phyloP scores from a whole-genome alignment of 35 echinoderm and acorn worm genomes.

The Heliocidaris tuberculata region DNA sequence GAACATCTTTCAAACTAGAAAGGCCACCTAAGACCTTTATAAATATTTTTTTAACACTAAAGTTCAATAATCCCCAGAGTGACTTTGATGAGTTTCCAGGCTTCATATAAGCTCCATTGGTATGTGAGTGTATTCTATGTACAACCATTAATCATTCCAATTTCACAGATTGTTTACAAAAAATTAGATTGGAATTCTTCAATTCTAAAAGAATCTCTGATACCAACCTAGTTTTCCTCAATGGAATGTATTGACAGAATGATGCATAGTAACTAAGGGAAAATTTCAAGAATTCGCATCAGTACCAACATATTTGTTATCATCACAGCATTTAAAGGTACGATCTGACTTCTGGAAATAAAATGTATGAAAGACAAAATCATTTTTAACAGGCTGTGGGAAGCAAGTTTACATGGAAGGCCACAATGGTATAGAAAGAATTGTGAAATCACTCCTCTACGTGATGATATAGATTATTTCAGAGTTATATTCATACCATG shows the following conservation, averaged over 20 bases:
- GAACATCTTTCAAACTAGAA: no score
- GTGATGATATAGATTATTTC: no score
- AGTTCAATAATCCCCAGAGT: not conserved
- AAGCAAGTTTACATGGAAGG: not conserved
- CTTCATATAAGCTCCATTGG: not conserved
- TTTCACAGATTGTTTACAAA: not conserved
- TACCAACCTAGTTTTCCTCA: not conserved
- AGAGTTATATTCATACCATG: not conserved
- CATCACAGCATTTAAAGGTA: not conserved
- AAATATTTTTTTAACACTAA: not conserved
- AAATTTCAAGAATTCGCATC: not conserved
- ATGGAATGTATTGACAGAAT: not conserved
- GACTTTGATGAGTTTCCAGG: not conserved
- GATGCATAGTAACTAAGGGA: not conserved
- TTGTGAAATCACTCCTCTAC: no score
- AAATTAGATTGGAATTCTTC: conserved; percentile 11
- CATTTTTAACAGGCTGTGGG: not conserved
- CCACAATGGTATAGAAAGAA: no score
- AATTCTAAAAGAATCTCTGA: not conserved
- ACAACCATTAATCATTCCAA: not conserved
- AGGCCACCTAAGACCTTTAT: not conserved
- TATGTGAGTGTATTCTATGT: not conserved
- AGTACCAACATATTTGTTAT: not conserved
- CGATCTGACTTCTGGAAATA: not conserved
- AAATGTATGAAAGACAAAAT: not conserved